Evolutionary conservation across 1,140 invertebrate genomes (phyloP).

Genomic region (Nixonia krombeini): DNA sequence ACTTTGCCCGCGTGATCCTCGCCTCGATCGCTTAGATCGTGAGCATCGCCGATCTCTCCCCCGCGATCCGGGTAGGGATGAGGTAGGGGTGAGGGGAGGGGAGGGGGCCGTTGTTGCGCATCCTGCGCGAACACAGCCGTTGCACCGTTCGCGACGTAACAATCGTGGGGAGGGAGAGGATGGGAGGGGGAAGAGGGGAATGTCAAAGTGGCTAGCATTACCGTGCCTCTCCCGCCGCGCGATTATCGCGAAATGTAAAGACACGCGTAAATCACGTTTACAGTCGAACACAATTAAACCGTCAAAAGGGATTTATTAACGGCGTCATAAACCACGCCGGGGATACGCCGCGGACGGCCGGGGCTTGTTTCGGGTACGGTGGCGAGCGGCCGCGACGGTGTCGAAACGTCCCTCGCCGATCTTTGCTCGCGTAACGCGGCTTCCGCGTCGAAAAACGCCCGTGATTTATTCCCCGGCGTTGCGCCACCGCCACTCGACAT

Average conservation of each 20-base stretch:
- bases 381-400: constrained; percentile 19
- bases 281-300: constrained; percentile 37
- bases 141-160: not conserved
- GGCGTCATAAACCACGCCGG: constrained; percentile 24
- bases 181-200: too few relatives aligned
- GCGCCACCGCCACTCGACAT: too few relatives aligned
- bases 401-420: constrained; percentile 27
- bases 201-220: too few relatives aligned
- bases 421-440: constrained; percentile 26
- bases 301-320: constrained; percentile 38
- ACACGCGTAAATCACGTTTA: constrained; percentile 35
- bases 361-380: constrained; percentile 15
- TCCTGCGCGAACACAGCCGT: too few relatives aligned
- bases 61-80: too few relatives aligned
- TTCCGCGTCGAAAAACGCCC: constrained; percentile 18
- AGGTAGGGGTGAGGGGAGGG: too few relatives aligned
- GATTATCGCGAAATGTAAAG: constrained; percentile 28
- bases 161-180: too few relatives aligned
- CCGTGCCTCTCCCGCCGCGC: not conserved
- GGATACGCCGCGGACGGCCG: constrained; percentile 15
- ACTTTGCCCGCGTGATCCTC: constrained; percentile 48
- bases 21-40: constrained; percentile 11
- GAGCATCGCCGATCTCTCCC: too few relatives aligned
- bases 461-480: too few relatives aligned
- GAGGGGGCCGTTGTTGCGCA: too few relatives aligned